Evolutionary conservation across 2,113 vertebrate species (phyloP).

Genomic region (Centrocercus urophasianus): DNA sequence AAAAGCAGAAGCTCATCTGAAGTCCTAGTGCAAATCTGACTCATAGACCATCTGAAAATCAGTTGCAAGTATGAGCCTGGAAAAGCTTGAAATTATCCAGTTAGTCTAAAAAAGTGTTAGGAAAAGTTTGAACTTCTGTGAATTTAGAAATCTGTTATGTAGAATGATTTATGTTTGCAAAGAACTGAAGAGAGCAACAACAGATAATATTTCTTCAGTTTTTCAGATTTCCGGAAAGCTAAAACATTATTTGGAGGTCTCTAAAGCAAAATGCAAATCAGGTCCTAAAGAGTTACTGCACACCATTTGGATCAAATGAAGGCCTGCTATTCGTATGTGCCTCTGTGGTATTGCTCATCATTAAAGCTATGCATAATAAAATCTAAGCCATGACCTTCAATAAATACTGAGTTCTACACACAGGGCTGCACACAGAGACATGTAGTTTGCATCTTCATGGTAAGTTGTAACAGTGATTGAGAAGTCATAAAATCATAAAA

Average conservation of each 20-base stretch:
- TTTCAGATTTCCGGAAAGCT: background rate
- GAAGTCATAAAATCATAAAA: background rate
- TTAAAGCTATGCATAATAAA: conserved; percentile 49
- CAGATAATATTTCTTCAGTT: background rate
- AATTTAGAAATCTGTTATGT: background rate
- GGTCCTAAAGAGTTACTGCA: background rate
- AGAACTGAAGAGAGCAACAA: background rate
- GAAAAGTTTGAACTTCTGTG: background rate
- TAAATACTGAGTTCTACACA: conserved; percentile 28
- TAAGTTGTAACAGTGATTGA: background rate
- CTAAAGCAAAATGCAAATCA: background rate
- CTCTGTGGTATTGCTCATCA: conserved; percentile 24
- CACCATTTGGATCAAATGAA: background rate
- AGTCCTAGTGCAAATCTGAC: background rate
- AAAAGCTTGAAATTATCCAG: background rate
- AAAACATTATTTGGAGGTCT: background rate
- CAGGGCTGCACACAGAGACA: background rate
- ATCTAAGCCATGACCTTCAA: background rate
- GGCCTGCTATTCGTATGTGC: background rate
- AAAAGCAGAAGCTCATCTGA: background rate
- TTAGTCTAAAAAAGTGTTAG: background rate
- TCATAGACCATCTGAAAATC: background rate
- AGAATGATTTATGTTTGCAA: background rate
- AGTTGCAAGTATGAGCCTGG: rapidly evolving
- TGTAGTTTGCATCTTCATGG: background rate